A percentile compares a stretch with the other conserved stretches of the same genome.
These are phyloP conservation scores for Coregonus sp. DNA, from an alignment of 2,797 vertebrate genomes.

Conservation along the genomic window DNA sequence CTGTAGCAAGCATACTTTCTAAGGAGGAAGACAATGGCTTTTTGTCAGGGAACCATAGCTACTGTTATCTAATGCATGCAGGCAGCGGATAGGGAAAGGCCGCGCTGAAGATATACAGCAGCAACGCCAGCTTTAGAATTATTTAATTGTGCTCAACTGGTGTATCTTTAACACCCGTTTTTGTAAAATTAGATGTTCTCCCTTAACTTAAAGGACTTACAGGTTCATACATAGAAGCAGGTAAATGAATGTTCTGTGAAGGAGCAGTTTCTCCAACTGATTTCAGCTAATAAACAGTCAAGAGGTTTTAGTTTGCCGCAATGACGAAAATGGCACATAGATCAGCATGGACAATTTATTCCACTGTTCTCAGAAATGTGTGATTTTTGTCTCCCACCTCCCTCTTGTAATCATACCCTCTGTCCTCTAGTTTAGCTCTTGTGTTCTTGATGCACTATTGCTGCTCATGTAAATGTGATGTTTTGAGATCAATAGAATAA, in stretches of 20 bases:
- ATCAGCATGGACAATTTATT: neutral
- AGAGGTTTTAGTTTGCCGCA: neutral
- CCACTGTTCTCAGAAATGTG: neutral
- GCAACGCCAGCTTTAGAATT: neutral
- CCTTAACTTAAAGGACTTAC: neutral
- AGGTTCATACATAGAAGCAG: neutral
- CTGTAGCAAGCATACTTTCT: slow-evolving; percentile 20
- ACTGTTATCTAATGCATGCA: slow-evolving; percentile 38
- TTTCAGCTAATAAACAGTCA: neutral
- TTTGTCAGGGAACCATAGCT: slow-evolving; percentile 22
- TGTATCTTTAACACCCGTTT: neutral
- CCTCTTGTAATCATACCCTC: neutral
- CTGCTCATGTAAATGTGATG: neutral
- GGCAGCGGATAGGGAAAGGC: slow-evolving; percentile 5
- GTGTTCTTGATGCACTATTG: neutral
- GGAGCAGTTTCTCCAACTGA: neutral
- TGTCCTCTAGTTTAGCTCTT: neutral
- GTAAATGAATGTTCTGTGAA: neutral
- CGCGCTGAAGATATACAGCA: neutral
- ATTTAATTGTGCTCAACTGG: neutral
- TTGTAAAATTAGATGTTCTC: neutral
- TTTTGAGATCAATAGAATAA: neutral
- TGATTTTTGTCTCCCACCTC: neutral
- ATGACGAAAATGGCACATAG: neutral
- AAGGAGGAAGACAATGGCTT: neutral